Base-by-base conservation (phyloP, 2,888 invertebrate genomes). In the Chrysomela aeneicollis region DNA sequence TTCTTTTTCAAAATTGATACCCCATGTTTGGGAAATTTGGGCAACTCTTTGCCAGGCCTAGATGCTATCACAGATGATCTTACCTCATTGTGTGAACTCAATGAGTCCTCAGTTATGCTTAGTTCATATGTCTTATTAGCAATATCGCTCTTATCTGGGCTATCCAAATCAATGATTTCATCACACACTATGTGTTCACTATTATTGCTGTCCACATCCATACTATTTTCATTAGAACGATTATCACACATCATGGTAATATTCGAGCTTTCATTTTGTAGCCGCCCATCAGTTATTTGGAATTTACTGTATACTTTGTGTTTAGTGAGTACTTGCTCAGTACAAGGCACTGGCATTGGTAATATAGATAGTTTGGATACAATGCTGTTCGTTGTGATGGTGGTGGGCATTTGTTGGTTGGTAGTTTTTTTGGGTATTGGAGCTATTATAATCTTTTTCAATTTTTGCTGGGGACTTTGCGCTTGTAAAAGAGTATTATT, bases 291-390 rank as follows among this genome's bases (percentile, higher is more conserved):
- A 19, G 87, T 86, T 76, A 90, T 89, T 83, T 90, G 90, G 64
- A 90, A 83, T 79, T 90, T 90, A 37, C 55, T 62, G 64, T 89
- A 88, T 72, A 88, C 86, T 53, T 87, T 88, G 8, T 87, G 85
- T 76, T 74, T 87, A 86, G 10, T 64, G 15, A 63, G 32, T 32
- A 60, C 59, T 46, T 67, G 55, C 22, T 73, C 69, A 9, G 69
- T 64, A 51, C 69, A 67, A 37, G 74, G 77, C 61, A 80, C 71
- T 5, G 80, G 70, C 63, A 82, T 62, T 17, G 82, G 81, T 76
- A 82, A 73, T n/a, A 82, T 71, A 9, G 81, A 76, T 51, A 82
- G 75, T 75, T 82, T 82, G 19, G 82, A 71, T 67, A 81, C 81
- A 15, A 81, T 85, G 9, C 85, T 84, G 83, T 87, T 87, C 0